phyloP scores from a whole-genome alignment of 2,113 vertebrate genomes.

The Cephalopholis sonnerati region DNA sequence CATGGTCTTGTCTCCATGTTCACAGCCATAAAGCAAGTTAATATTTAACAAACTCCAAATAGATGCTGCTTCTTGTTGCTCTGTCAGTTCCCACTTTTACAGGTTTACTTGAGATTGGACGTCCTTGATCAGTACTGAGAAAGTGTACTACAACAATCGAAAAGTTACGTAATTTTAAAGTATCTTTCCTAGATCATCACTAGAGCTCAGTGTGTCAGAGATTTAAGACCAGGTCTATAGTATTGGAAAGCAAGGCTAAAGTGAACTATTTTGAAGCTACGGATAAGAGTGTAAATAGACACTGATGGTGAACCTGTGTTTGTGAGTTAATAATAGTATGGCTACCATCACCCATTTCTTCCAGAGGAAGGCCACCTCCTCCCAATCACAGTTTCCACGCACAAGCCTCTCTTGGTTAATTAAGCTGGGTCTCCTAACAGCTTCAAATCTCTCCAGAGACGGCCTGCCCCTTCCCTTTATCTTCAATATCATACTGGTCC shows the following conservation, averaged over 20 bases:
- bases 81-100: conserved; percentile 27
- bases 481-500: conserved; percentile 58
- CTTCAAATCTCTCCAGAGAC: conserved; percentile 74
- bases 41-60: conserved; percentile 85
- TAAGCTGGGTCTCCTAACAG: conserved; percentile 80
- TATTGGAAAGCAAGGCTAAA: not conserved
- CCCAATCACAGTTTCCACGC: conserved; percentile 80
- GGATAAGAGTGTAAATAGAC: conserved; percentile 24
- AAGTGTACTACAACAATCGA: not conserved
- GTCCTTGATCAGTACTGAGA: not conserved
- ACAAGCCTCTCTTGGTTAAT: conserved; percentile 87
- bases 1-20: conserved; percentile 76
- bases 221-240: not conserved
- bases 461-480: conserved; percentile 60
- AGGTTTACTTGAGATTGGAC: conserved; percentile 31
- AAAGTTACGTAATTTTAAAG: not conserved
- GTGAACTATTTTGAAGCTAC: conserved; percentile 20
- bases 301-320: conserved; percentile 55
- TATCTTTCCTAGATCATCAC: not conserved
- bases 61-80: conserved; percentile 63
- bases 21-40: conserved; percentile 84
- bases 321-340: conserved; percentile 72
- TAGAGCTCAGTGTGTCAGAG: not conserved
- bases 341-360: conserved; percentile 51
- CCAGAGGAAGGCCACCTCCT: conserved; percentile 63